Percentiles rank a stretch among this genome's conserved stretches.
These are phyloP conservation scores for Neotoxoptera formosana DNA, from an alignment of 1,140 invertebrate species.

Conservation along the genomic window DNA sequence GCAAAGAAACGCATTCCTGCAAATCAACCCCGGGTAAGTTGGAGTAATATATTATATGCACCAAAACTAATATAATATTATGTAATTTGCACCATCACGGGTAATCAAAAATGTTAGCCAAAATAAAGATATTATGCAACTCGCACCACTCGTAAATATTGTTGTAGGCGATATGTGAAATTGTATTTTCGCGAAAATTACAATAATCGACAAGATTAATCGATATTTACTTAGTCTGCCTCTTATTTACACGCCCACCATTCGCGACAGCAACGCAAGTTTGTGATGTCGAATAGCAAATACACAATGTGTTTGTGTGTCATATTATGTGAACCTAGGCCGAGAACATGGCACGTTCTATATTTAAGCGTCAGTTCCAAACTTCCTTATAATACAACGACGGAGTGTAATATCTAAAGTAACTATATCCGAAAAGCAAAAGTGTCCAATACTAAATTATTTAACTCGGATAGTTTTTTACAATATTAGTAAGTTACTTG, in stretches of 20 bases:
- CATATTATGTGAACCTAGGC: too few relatives aligned
- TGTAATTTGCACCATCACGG: neutral
- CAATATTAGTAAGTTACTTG: neutral
- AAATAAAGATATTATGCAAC: neutral
- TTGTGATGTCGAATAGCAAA: too few relatives aligned
- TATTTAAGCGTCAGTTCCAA: neutral
- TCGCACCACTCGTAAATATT: neutral
- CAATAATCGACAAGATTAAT: neutral
- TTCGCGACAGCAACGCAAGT: too few relatives aligned
- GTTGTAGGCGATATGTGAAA: neutral
- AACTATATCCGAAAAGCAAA: neutral
- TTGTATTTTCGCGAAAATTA: neutral
- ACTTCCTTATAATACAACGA: neutral
- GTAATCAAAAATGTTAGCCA: neutral
- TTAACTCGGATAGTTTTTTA: neutral
- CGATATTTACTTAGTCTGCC: neutral
- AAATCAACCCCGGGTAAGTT: conserved; percentile 69
- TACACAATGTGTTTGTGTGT: too few relatives aligned
- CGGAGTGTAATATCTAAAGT: neutral
- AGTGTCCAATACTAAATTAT: neutral
- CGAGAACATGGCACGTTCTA: neutral
- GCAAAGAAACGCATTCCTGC: conserved; percentile 74
- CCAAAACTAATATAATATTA: neutral
- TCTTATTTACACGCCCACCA: too few relatives aligned
- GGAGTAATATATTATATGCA: neutral